Evolutionary conservation across 2,797 vertebrate species (phyloP).

Genomic region (Propithecus deckenii): DNA sequence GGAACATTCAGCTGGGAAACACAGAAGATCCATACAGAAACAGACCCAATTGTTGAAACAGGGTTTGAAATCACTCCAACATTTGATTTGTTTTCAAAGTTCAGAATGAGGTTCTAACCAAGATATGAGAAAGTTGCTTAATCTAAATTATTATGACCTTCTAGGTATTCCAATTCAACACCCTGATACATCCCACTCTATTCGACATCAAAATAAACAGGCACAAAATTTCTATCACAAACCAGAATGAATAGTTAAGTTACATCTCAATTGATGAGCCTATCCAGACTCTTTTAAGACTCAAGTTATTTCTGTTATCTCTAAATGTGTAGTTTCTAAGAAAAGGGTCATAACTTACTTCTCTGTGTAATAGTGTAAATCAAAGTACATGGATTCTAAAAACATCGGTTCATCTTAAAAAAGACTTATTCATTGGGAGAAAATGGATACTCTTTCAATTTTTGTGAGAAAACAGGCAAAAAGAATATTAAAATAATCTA

Average conservation of each 20-base stretch:
- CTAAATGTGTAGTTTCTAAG: background rate
- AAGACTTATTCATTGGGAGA: background rate
- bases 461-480: constrained; percentile 46
- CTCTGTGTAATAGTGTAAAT: background rate
- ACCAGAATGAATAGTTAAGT: background rate
- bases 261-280: background rate
- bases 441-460: constrained; percentile 23
- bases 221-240: background rate
- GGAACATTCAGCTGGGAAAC: background rate
- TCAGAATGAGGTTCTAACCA: background rate
- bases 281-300: background rate
- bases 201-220: background rate
- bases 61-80: background rate
- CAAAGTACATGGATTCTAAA: constrained; percentile 17
- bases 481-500: constrained; percentile 10
- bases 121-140: background rate
- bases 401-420: background rate
- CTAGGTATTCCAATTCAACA: background rate
- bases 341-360: constrained; percentile 16
- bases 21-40: background rate
- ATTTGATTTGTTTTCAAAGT: background rate
- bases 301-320: background rate
- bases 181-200: background rate
- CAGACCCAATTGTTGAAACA: background rate
- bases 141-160: background rate